Evolutionary conservation across 2,113 vertebrate species (phyloP).

Genomic region (Forbesichthys papilliferus): DNA sequence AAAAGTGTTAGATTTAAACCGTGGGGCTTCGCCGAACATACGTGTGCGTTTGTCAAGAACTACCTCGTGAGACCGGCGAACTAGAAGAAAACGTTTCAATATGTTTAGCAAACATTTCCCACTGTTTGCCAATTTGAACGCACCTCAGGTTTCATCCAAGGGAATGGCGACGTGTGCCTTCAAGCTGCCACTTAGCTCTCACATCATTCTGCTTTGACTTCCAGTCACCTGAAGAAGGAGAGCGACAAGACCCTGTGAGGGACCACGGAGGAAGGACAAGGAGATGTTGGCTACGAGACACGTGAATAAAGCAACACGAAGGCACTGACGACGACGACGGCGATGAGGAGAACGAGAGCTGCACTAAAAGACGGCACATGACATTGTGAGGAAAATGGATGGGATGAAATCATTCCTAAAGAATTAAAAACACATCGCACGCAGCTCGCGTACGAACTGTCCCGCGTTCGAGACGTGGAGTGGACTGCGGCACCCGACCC

Average conservation of each 20-base stretch:
- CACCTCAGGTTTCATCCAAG: too few species aligned
- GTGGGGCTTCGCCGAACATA: too few species aligned
- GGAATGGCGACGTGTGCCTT: not conserved
- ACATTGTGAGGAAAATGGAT: conserved; percentile 10
- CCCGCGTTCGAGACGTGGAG: conserved; percentile 40
- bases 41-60: too few species aligned
- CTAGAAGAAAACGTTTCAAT: too few species aligned
- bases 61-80: too few species aligned
- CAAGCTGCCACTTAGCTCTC: not conserved
- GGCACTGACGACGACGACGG: conserved; percentile 18
- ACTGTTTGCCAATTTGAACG: too few species aligned
- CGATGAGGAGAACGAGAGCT: conserved; percentile 26
- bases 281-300: conserved; percentile 43
- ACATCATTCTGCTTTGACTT: conserved; percentile 33
- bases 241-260: conserved; percentile 97
- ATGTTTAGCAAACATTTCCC: too few species aligned
- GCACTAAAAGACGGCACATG: conserved; percentile 36
- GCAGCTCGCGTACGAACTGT: conserved; percentile 42
- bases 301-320: conserved; percentile 16
- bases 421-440: conserved; percentile 45
- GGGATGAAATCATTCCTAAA: conserved; percentile 35
- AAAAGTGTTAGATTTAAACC: too few species aligned
- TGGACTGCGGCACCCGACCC: conserved; percentile 43
- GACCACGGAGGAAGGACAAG: conserved; percentile 44
- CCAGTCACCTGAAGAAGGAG: conserved; percentile 98